Evolutionary conservation across 2,113 vertebrate genomes (phyloP), one percentile per base, ranked within the genome.

Genomic region (Myiozetetes cayanensis): DNA sequence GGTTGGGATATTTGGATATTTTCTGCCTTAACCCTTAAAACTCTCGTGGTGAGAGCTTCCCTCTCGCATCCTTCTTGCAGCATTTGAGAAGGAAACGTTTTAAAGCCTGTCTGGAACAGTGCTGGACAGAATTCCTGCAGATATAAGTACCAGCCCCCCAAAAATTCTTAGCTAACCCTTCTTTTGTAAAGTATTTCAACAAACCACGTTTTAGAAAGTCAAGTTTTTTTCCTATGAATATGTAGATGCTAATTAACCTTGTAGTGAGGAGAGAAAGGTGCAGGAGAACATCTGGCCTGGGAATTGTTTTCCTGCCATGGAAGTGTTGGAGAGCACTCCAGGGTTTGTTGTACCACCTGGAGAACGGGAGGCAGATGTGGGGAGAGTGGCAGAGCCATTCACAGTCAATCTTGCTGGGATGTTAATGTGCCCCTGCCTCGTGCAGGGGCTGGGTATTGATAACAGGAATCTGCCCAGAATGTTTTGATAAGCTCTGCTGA

Each of bases 11-110:
- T 25, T 95, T 93, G 81, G 80, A 12, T 86, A 14, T 88, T 96
- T 94, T 84, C 90, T 81, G 43, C 33, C 39, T 96, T 93, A 86
- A 85, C 73, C 63, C 87, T 93, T 96, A 58, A 83, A 92, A 58
- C 23, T 78, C 44, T 41, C 28, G 18, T 31, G 24, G 18, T 76
- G 28, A 68, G 31, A 63, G 27, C 44, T 61, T 91, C 35, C 76
- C 2, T 80, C 30, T 47, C 66, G n/a, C 31, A 56, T 83, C 92
- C 33, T 66, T 78, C 85, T 73, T 72, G 43, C 14, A 63, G 66
- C 9, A 4, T 63, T 94, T 65, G 63, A 44, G 61, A 79, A 77
- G 58, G 81, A 90, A 91, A 28, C 7, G 0, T 59, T 62, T 79
- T 31, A 67, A 85, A 94, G 67, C 31, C 37, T 89, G 50, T 74